Evolutionary conservation across 53 echinoderm and acorn worm species (phyloP).

Genomic region (Stichopus horrens): DNA sequence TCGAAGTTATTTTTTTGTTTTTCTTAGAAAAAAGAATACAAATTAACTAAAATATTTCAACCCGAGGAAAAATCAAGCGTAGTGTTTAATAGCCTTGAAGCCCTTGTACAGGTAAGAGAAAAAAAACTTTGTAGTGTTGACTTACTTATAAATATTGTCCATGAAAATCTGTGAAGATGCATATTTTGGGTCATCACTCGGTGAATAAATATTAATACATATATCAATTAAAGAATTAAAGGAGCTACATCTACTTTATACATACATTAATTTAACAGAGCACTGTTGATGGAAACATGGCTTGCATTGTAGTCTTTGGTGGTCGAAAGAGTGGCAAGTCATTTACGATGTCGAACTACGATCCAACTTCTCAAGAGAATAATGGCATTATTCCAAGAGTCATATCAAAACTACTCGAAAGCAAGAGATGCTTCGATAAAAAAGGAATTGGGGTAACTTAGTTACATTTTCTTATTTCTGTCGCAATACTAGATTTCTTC

Average conservation of each 20-base stretch:
- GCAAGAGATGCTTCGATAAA: not conserved
- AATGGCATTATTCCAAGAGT: conserved; percentile 20
- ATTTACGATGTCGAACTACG: conserved; percentile 10
- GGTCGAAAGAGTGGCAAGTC: not conserved
- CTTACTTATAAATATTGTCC: no score
- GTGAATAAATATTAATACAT: no score
- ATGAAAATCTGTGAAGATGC: no score
- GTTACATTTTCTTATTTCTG: no score
- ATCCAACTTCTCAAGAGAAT: no score
- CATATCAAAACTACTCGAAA: not conserved
- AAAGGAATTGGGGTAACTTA: not conserved
- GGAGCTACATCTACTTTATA: no score
- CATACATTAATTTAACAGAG: not conserved
- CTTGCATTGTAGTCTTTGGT: not conserved
- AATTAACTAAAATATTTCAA: not conserved
- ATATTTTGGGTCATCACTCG: no score
- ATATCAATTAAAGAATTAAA: no score
- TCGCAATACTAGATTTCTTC: no score
- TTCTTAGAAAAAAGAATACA: not conserved
- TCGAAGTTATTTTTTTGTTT: not conserved
- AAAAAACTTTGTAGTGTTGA: no score
- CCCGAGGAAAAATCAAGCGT: not conserved
- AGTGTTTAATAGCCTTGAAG: not conserved
- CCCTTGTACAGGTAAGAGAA: not conserved
- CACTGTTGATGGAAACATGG: not conserved